phyloP scores from a whole-genome alignment of 2,888 invertebrate species.

The Drosophila planitibia region DNA sequence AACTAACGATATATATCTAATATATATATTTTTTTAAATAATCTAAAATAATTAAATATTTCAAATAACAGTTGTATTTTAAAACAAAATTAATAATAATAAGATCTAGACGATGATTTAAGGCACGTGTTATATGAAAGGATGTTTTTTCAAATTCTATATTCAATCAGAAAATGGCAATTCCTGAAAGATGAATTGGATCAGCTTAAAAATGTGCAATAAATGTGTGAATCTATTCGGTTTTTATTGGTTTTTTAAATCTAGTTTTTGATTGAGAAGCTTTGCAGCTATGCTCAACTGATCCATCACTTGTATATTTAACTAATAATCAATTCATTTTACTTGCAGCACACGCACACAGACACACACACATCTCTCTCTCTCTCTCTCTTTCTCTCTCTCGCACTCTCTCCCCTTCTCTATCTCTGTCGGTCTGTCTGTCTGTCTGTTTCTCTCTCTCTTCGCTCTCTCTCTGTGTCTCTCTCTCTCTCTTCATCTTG shows the following conservation, averaged over 20 bases:
- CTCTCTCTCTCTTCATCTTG: background rate
- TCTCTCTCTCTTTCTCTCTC: background rate
- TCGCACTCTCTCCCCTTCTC: background rate
- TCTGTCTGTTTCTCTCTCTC: background rate
- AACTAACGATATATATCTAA: background rate
- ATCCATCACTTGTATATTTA: background rate
- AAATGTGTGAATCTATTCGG: background rate
- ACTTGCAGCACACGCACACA: slow-evolving; percentile 1
- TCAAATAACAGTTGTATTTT: background rate
- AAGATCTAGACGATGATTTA: background rate
- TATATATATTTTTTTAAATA: background rate
- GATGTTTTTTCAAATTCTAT: background rate
- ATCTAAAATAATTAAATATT: background rate
- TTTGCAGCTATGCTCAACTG: background rate
- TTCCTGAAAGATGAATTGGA: background rate
- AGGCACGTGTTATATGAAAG: background rate
- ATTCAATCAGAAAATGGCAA: background rate
- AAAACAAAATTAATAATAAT: no score
- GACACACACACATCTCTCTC: background rate
- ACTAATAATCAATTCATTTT: background rate
- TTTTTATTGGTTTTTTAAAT: background rate
- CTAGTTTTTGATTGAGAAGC: background rate
- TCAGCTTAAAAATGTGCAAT: background rate
- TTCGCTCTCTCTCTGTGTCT: background rate
- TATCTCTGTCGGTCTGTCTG: background rate